Percentiles rank a stretch among this genome's conserved stretches.
Evolutionary conservation across 2,797 vertebrate species (phyloP).

Genomic region (Rhinatrema bivittatum): DNA sequence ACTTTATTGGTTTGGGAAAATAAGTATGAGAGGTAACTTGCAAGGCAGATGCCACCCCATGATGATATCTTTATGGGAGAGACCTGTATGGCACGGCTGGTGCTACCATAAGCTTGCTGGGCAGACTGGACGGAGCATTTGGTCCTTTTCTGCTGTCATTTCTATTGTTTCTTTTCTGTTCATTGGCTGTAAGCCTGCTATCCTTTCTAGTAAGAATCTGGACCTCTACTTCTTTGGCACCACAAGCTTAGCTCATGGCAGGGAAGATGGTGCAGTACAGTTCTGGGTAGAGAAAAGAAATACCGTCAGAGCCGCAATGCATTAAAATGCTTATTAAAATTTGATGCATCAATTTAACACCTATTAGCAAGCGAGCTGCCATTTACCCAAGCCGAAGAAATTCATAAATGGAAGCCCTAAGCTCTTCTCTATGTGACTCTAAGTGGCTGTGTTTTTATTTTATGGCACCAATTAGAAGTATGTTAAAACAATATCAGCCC

Average conservation of each 20-base stretch:
- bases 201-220: too few relatives aligned
- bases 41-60: too few relatives aligned
- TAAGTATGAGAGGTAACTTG: too few relatives aligned
- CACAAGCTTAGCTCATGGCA: background rate
- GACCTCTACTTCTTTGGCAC: background rate
- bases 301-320: constrained; percentile 23
- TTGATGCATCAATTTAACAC: constrained; percentile 67
- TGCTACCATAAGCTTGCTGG: too few relatives aligned
- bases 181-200: too few relatives aligned
- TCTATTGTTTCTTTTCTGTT: too few relatives aligned
- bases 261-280: too few relatives aligned
- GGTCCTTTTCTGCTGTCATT: too few relatives aligned
- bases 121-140: too few relatives aligned
- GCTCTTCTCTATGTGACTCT: constrained; percentile 50
- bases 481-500: constrained; percentile 6
- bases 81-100: too few relatives aligned
- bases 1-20: too few relatives aligned
- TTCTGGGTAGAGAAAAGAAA: constrained; percentile 12
- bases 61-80: too few relatives aligned
- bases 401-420: constrained; percentile 46
- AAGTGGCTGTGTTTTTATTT: constrained; percentile 45
- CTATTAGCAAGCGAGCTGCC: constrained; percentile 55
- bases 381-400: constrained; percentile 31
- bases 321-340: constrained; percentile 67
- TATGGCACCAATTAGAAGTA: constrained; percentile 44